Percentiles rank a stretch among this genome's conserved stretches.
phyloP scores from a whole-genome alignment of 2,113 vertebrate species.

The Camelus bactrianus region DNA sequence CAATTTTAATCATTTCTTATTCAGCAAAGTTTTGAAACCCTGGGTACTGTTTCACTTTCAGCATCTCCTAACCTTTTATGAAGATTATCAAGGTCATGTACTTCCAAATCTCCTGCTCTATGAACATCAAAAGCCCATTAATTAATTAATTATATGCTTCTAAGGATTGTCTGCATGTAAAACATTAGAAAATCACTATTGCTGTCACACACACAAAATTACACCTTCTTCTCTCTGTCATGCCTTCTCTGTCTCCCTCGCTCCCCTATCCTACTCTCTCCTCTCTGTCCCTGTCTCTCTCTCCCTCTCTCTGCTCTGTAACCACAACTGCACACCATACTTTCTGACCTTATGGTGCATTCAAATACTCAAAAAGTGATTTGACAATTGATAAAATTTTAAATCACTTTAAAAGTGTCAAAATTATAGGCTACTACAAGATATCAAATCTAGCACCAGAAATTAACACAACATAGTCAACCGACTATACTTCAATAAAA shows the following conservation, averaged over 20 bases:
- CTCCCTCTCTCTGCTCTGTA: too few species aligned
- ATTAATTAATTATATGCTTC: conserved; percentile 58
- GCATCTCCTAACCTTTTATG: background rate
- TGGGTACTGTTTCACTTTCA: background rate
- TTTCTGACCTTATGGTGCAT: background rate
- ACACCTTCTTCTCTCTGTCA: background rate
- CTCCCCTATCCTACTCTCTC: background rate
- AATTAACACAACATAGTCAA: too few species aligned
- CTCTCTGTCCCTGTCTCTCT: background rate
- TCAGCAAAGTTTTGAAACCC: background rate
- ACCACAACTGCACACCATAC: background rate
- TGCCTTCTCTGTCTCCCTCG: background rate
- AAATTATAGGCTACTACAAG: too few species aligned
- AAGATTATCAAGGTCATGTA: conserved; percentile 52
- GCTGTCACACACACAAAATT: background rate
- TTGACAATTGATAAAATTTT: background rate
- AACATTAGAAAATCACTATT: conserved; percentile 31
- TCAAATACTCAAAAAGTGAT: background rate
- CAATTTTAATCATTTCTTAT: background rate
- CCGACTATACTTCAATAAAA: too few species aligned
- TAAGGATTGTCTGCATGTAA: conserved; percentile 36
- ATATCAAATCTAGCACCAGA: too few species aligned
- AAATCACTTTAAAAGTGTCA: background rate
- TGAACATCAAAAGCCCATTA: conserved; percentile 49
- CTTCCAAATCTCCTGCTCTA: conserved; percentile 38